These are phyloP conservation scores for Cervus canadensis DNA, from an alignment of 2,113 vertebrate species.

Conservation along the genomic window DNA sequence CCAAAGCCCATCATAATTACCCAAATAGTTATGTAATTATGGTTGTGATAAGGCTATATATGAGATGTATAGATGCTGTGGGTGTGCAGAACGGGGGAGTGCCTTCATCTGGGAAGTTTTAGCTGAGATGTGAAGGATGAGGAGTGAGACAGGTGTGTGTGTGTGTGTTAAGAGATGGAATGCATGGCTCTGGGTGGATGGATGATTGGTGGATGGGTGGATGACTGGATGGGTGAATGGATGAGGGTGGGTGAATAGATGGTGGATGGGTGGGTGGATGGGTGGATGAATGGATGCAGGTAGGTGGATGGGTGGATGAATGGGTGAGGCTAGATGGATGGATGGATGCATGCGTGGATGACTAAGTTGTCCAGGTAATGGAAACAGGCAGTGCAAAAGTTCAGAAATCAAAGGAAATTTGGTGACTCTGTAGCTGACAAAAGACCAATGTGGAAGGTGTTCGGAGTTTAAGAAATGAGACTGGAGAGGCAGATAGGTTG, in stretches of 20 bases:
- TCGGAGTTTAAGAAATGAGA: not conserved
- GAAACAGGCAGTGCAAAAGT: not conserved
- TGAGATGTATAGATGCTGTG: not conserved
- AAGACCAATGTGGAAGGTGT: not conserved
- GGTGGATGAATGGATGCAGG: not conserved
- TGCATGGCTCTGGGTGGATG: not conserved
- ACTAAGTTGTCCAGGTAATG: not conserved
- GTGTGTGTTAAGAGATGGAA: not conserved
- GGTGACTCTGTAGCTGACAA: not conserved
- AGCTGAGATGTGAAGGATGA: not conserved
- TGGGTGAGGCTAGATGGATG: not conserved
- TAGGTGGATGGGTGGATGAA: not conserved
- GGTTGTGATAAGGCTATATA: not conserved
- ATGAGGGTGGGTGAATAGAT: not conserved
- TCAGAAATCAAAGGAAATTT: not conserved
- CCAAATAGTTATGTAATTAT: not conserved
- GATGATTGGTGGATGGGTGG: not conserved
- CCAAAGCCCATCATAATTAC: not conserved
- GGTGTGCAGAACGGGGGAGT: rapidly evolving
- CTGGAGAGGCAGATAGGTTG: not conserved
- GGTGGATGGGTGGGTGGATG: not conserved
- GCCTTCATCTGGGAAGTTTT: not conserved
- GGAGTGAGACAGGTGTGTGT: not conserved
- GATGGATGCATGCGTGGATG: not conserved
- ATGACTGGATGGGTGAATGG: not conserved